Percentiles rank a stretch among this genome's conserved stretches.
Evolutionary conservation across 2,113 vertebrate genomes (phyloP).

Genomic region (Corydoras maculifer): DNA sequence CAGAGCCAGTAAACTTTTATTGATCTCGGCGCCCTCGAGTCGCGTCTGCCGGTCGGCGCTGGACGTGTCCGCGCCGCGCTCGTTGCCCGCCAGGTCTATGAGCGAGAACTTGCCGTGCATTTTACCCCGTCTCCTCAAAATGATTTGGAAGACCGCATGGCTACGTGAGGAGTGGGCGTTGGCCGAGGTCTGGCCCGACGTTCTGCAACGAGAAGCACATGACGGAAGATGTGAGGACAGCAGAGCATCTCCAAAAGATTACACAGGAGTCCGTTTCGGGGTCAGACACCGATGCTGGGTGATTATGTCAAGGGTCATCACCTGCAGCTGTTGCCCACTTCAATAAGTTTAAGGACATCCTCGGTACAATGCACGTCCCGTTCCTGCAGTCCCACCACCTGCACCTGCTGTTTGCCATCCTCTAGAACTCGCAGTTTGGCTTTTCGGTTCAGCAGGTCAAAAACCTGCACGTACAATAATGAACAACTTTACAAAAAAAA

Average conservation of each 20-base stretch:
- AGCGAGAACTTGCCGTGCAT: constrained; percentile 98
- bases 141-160: constrained; percentile 97
- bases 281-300: too few relatives aligned
- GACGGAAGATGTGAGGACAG: too few relatives aligned
- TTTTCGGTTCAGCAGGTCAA: constrained; percentile 93
- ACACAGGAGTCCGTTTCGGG: too few relatives aligned
- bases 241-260: too few relatives aligned
- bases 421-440: constrained; percentile 91
- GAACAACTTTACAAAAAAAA: too few relatives aligned
- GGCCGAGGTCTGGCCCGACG: constrained; percentile 93
- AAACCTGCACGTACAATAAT: constrained; percentile 67
- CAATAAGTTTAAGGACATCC: constrained; percentile 95
- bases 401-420: constrained; percentile 97
- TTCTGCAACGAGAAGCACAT: constrained; percentile 63
- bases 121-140: constrained; percentile 86
- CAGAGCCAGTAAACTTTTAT: constrained; percentile 96
- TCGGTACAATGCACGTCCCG: constrained; percentile 92
- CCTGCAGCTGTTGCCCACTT: constrained; percentile 98
- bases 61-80: constrained; percentile 93
- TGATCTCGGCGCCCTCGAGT: constrained; percentile 96
- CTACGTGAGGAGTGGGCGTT: constrained; percentile 94
- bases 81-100: constrained; percentile 95
- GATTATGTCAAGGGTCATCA: constrained; percentile 42
- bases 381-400: constrained; percentile 93
- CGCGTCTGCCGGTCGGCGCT: constrained; percentile 93